A percentile compares a stretch with the other conserved stretches of the same genome.
These are phyloP conservation scores for Phlogophora meticulosa DNA, from an alignment of 2,888 invertebrate genomes.

Conservation along the genomic window DNA sequence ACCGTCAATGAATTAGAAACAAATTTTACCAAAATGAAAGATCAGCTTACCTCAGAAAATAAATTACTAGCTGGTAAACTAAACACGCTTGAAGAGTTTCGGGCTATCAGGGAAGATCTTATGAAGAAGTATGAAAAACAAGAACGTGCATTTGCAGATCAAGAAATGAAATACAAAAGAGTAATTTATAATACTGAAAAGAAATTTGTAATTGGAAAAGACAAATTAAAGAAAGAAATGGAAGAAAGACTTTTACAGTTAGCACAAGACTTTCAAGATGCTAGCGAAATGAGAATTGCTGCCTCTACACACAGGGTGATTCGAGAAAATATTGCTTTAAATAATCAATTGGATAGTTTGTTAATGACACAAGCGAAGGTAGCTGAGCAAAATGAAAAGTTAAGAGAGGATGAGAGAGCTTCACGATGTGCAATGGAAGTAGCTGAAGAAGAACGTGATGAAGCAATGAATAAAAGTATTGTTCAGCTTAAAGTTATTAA, in stretches of 20 bases:
- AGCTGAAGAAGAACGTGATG: constrained; percentile 92
- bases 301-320: constrained; percentile 97
- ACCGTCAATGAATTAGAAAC: constrained; percentile 93
- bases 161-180: constrained; percentile 94
- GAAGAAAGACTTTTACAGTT: constrained; percentile 94
- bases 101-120: constrained; percentile 95
- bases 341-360: constrained; percentile 94
- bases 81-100: constrained; percentile 97
- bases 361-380: constrained; percentile 92
- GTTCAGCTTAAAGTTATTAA: constrained; percentile 93
- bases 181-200: constrained; percentile 94
- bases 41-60: constrained; percentile 96
- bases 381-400: constrained; percentile 91
- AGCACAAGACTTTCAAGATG: constrained; percentile 96
- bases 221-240: constrained; percentile 96
- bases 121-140: constrained; percentile 96
- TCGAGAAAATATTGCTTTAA: constrained; percentile 95
- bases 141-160: constrained; percentile 94
- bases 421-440: constrained; percentile 90
- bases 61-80: constrained; percentile 96
- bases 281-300: constrained; percentile 96
- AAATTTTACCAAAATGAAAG: constrained; percentile 95
- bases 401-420: constrained; percentile 91
- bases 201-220: constrained; percentile 95
- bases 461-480: constrained; percentile 91